These are phyloP conservation scores for Amphiprion clarkii DNA, from an alignment of 2,797 vertebrate species.

Conservation along the genomic window DNA sequence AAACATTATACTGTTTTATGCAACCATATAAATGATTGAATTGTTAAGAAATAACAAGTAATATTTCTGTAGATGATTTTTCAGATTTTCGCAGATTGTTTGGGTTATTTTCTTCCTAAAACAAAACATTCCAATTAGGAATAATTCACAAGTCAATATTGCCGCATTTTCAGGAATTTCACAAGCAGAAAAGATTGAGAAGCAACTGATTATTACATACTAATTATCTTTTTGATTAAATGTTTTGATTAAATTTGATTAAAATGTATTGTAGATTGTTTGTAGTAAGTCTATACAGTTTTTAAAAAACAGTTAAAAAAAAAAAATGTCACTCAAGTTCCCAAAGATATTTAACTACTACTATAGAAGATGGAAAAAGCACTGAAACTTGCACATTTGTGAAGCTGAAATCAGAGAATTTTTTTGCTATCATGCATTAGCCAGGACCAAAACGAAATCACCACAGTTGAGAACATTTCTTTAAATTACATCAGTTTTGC, in stretches of 20 bases:
- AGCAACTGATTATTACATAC: not conserved
- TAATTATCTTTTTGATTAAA: not conserved
- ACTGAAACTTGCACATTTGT: no score
- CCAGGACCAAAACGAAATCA: no score
- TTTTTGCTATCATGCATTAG: no score
- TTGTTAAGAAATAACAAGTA: not conserved
- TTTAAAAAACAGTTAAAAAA: not conserved
- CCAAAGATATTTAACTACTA: no score
- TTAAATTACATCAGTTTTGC: no score
- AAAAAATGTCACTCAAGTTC: not conserved
- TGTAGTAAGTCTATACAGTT: no score
- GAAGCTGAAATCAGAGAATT: no score
- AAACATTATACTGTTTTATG: not conserved
- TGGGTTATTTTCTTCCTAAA: no score
- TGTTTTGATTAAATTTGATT: no score
- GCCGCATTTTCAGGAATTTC: not conserved
- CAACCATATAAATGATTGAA: not conserved
- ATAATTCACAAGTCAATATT: not conserved
- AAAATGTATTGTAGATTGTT: no score
- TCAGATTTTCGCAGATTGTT: not conserved
- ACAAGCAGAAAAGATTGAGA: not conserved
- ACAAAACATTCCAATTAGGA: not conserved
- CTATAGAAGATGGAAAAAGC: no score
- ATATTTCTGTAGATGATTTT: not conserved
- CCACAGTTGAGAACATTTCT: no score